Percentiles rank a stretch among this genome's conserved stretches.
phyloP scores from a whole-genome alignment of 2,797 vertebrate species.

The Myoxocephalus aenaeus region DNA sequence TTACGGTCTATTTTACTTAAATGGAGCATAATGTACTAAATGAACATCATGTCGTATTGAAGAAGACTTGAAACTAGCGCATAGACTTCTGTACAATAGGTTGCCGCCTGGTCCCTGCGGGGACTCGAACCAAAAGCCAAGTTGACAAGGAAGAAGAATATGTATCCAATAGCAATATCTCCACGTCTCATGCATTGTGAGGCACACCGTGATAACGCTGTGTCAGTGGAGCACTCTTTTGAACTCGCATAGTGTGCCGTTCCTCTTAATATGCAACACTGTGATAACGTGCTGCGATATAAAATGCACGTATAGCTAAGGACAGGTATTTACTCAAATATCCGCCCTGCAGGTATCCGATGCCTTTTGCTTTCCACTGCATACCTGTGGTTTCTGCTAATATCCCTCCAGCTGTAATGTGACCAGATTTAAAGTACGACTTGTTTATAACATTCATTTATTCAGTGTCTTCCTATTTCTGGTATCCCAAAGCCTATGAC shows the following conservation, averaged over 20 bases:
- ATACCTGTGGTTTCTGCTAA: background rate
- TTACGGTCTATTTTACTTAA: too few species aligned
- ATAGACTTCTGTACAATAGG: too few species aligned
- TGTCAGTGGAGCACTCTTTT: background rate
- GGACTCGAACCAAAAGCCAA: too few species aligned
- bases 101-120: too few species aligned
- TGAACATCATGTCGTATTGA: too few species aligned
- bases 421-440: background rate
- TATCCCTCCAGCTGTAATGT: background rate
- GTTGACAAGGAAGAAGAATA: background rate
- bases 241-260: background rate
- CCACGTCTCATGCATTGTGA: background rate
- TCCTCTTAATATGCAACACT: background rate
- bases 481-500: conserved; percentile 1
- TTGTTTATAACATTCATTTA: background rate
- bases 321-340: background rate
- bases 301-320: background rate
- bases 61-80: too few species aligned
- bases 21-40: too few species aligned
- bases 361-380: background rate
- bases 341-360: background rate
- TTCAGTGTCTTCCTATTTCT: background rate
- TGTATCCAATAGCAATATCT: background rate
- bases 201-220: background rate
- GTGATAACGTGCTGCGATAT: background rate